phyloP scores from a whole-genome alignment of 2,797 vertebrate genomes.

The Anguilla megastoma region DNA sequence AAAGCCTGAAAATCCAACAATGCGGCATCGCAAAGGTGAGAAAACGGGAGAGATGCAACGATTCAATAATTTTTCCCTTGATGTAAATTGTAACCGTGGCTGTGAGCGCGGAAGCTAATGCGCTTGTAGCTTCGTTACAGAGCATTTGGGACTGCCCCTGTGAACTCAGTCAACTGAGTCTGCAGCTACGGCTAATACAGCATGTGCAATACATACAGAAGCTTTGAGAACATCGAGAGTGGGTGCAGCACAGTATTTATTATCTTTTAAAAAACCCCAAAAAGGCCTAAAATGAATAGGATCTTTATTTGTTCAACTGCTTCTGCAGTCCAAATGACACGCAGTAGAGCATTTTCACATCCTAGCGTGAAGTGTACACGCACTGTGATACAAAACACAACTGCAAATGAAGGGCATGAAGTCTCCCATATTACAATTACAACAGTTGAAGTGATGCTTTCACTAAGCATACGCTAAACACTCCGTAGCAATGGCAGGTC shows the following conservation, averaged over 20 bases:
- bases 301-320: neutral
- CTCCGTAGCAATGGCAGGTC: neutral
- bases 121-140: neutral
- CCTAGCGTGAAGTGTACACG: neutral
- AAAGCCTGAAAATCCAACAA: neutral
- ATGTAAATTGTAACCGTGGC: neutral
- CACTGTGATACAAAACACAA: neutral
- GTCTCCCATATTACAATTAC: neutral
- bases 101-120: neutral
- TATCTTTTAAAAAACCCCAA: neutral
- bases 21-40: neutral
- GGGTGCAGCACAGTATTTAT: neutral
- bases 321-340: neutral
- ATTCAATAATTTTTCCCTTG: neutral
- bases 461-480: neutral
- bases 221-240: neutral
- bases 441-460: neutral
- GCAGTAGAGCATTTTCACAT: neutral
- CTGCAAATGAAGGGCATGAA: neutral
- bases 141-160: neutral
- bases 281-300: neutral
- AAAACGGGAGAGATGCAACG: neutral
- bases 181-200: neutral
- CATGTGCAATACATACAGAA: neutral
- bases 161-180: conserved; percentile 2